Evolutionary conservation across 2,113 vertebrate species (phyloP).

Genomic region (Cervus canadensis): DNA sequence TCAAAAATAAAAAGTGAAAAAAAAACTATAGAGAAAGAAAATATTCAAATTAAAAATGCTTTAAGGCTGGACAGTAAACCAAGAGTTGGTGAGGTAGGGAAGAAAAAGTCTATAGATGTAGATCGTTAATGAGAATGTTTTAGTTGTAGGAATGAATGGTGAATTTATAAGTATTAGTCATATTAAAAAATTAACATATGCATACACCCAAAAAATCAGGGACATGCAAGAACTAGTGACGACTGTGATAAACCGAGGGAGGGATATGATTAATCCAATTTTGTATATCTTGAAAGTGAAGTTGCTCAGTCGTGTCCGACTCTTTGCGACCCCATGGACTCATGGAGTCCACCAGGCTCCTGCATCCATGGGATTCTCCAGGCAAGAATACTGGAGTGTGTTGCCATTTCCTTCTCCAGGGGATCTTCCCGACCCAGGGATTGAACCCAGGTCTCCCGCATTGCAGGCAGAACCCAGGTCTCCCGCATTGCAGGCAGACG

Average conservation of each 20-base stretch:
- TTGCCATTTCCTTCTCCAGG: too few relatives aligned
- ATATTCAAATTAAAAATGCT: neutral
- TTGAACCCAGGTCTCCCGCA: too few relatives aligned
- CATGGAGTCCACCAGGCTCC: too few relatives aligned
- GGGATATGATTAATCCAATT: neutral
- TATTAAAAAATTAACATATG: neutral
- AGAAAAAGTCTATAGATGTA: neutral
- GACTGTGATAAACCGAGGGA: neutral
- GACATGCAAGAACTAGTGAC: neutral
- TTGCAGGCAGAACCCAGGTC: too few relatives aligned
- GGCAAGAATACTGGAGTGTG: too few relatives aligned
- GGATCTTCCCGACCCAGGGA: too few relatives aligned
- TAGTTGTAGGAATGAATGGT: neutral
- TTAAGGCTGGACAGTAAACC: neutral
- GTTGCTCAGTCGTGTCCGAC: rapidly evolving
- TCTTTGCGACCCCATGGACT: neutral
- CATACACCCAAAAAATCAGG: neutral
- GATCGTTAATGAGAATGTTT: neutral
- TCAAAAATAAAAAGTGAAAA: neutral
- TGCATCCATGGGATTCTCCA: too few relatives aligned
- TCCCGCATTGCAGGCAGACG: too few relatives aligned
- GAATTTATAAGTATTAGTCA: neutral
- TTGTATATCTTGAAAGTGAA: neutral
- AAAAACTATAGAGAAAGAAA: neutral
- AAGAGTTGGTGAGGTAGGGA: neutral